Evolutionary conservation across 2,113 vertebrate species (phyloP).

Genomic region (Pseudopipra pipra): DNA sequence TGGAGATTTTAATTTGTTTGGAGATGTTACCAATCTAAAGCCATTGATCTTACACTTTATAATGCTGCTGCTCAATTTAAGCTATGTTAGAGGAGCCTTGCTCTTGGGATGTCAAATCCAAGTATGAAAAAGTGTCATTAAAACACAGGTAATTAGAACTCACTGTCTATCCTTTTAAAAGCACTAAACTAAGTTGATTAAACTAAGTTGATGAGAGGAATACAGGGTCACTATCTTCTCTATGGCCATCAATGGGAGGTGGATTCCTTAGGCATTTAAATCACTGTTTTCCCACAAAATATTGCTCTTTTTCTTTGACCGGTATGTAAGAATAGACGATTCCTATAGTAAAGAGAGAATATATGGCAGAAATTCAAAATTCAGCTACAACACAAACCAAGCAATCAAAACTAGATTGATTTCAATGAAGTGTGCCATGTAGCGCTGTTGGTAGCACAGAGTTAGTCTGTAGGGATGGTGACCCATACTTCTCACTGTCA

Average conservation of each 20-base stretch:
- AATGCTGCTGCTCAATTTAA: constrained; percentile 6
- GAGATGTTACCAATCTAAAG: neutral
- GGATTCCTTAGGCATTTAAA: neutral
- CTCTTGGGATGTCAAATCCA: neutral
- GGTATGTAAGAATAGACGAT: neutral
- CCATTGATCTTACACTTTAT: neutral
- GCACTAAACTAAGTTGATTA: neutral
- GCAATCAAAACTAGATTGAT: neutral
- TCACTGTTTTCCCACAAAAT: neutral
- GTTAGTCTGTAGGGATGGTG: neutral
- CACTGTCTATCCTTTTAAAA: neutral
- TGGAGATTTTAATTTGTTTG: neutral
- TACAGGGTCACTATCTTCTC: neutral
- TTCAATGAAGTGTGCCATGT: neutral
- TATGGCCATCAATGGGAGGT: rapidly evolving
- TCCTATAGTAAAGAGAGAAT: neutral
- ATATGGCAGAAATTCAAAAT: neutral
- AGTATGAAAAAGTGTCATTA: neutral
- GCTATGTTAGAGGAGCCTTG: neutral
- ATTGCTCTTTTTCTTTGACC: neutral
- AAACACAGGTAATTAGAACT: neutral
- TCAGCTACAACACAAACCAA: neutral
- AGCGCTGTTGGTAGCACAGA: neutral
- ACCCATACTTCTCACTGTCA: neutral
- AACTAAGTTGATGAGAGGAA: neutral